Evolutionary conservation across 2,797 vertebrate species (phyloP), one percentile per base, ranked within the genome.

Genomic region (Arnoldichthys spilopterus): DNA sequence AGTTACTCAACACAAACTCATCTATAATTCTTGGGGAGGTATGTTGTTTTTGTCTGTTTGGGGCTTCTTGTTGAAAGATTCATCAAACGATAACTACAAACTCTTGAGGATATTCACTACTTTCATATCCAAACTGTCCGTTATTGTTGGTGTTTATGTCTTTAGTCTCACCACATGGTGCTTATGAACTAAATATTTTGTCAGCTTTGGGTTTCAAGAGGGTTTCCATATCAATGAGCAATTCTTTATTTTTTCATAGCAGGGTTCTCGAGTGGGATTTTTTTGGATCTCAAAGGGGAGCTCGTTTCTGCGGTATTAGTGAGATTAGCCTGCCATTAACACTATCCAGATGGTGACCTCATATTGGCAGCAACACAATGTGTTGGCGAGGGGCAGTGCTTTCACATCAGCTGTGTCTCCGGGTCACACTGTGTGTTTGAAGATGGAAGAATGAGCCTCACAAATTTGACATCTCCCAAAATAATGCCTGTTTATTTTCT

Each of bases 321-420:
- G 30, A 81, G 83, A 87, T 87, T 82, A 83, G 59, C 53, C 45
- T 2, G 76, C 73, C 79, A 83, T 86, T 85, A 86, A 86, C 83
- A 83, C 84, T 76, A 76, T 72, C 81, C 81, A 75, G 70, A 78
- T 64, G 79, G 69, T 49, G 64, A 69, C 72, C 71, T 74, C 70
- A 74, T 34, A 61, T 66, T 76, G 68, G 74, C 80, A 78, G 64
- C 43, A 56, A 28, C 43, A 28, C 34, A 64, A 56, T 58, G 30
- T 40, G 43, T 37, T 67, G 54, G 64, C 61, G 30, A 54, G 26
- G 47, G 13, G 45, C 43, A 45, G 53, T 71, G 20, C 56, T 26
- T 62, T 76, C 58, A 20, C 43, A 59, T 58, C 82, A 62, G 30
- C 59, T 45, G 51, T 37, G 49, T 74, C 70, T 78, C 32, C 56